These are phyloP conservation scores for Agonopterix heracliana DNA, from an alignment of 2,888 invertebrate genomes.

Conservation along the genomic window DNA sequence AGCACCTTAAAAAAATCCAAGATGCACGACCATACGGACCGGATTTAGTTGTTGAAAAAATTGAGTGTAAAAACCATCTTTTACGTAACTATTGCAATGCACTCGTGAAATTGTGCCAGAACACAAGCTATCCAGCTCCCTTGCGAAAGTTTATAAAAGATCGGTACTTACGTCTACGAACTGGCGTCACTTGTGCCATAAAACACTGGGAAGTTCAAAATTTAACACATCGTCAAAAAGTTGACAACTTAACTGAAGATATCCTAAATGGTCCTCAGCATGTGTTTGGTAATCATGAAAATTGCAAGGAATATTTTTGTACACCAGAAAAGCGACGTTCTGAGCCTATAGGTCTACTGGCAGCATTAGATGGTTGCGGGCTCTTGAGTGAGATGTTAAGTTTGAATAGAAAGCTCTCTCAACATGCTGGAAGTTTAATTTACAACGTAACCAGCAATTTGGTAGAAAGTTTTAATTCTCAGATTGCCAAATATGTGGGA, in stretches of 20 bases:
- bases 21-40: not conserved
- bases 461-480: slow-evolving; percentile 23
- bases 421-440: slow-evolving; percentile 10
- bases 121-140: not conserved
- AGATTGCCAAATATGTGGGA: slow-evolving; percentile 23
- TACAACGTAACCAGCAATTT: slow-evolving; percentile 20
- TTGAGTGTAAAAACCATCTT: not conserved
- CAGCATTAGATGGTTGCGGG: not conserved
- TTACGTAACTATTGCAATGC: not conserved
- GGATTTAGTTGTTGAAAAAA: not conserved
- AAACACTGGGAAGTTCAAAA: not conserved
- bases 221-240: not conserved
- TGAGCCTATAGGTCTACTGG: not conserved
- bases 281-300: slow-evolving; percentile 4
- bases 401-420: not conserved
- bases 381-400: not conserved
- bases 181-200: not conserved
- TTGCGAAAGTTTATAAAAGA: not conserved
- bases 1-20: not conserved
- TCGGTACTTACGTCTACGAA: not conserved
- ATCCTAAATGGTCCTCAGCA: not conserved
- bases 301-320: slow-evolving; percentile 4
- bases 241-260: not conserved
- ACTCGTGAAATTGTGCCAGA: not conserved
- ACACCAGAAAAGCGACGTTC: not conserved